phyloP scores from a whole-genome alignment of 2,797 vertebrate genomes.

The Sciurus vulgaris region DNA sequence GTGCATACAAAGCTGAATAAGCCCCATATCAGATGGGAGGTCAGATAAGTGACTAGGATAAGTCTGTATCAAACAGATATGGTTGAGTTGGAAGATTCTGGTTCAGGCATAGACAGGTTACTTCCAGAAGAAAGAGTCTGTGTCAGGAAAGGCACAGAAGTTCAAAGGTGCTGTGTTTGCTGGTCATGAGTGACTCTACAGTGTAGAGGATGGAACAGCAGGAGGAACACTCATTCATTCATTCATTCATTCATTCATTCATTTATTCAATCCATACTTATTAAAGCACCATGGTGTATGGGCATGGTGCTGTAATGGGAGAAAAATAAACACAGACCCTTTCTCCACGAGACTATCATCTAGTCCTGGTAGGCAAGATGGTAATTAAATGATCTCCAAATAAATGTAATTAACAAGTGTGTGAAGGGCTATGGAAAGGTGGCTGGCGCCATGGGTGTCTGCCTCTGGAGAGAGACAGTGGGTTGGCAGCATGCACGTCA shows the following conservation, averaged over 20 bases:
- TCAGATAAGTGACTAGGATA: neutral
- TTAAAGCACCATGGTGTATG: neutral
- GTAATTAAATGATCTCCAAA: neutral
- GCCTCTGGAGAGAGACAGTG: neutral
- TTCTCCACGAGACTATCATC: neutral
- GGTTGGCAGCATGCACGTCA: neutral
- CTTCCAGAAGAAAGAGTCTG: neutral
- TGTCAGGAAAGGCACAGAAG: neutral
- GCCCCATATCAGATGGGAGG: too few relatives aligned
- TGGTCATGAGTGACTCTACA: neutral
- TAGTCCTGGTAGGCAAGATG: neutral
- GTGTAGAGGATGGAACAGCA: neutral
- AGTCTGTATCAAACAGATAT: rapidly evolving
- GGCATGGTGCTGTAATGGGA: neutral
- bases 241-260: neutral
- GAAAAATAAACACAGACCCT: neutral
- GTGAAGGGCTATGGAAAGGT: neutral
- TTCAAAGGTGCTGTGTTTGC: neutral
- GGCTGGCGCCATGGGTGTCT: neutral
- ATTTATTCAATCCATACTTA: neutral
- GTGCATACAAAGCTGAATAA: neutral
- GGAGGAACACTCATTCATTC: neutral
- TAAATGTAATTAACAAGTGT: neutral
- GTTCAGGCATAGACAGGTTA: neutral
- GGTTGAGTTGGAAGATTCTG: neutral